Percentiles rank a stretch among this genome's conserved stretches.
phyloP scores from a whole-genome alignment of 2,888 invertebrate genomes.

The Lampropteryx suffumata region DNA sequence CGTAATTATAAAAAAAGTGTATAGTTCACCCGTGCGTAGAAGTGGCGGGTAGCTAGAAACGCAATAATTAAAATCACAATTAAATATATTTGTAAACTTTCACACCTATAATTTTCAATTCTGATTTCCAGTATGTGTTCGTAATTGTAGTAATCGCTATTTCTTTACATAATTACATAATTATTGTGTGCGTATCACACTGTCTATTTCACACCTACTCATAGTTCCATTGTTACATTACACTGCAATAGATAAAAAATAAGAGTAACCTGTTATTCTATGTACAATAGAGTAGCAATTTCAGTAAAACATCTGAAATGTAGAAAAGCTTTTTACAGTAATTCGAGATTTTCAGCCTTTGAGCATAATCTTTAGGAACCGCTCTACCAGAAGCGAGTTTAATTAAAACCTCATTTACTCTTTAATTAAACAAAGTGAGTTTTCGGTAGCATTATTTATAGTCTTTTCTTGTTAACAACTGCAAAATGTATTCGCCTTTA shows the following conservation, averaged over 20 bases:
- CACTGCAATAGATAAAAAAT: constrained; percentile 16
- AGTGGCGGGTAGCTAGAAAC: no score
- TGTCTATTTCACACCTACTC: constrained; percentile 29
- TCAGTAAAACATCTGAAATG: background rate
- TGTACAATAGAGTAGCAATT: constrained; percentile 1
- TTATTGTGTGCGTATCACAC: constrained; percentile 16
- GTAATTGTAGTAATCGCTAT: constrained; percentile 2
- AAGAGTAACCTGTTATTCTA: constrained; percentile 8
- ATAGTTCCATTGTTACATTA: constrained; percentile 18
- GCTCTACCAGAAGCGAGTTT: no score
- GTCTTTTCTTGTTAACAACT: no score
- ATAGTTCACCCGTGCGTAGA: no score
- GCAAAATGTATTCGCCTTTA: no score
- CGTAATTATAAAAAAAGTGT: no score
- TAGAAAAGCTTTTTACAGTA: no score
- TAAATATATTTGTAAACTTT: constrained; percentile 1
- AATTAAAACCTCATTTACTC: no score
- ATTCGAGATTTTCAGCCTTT: no score
- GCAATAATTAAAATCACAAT: constrained; percentile 1
- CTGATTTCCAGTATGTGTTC: background rate
- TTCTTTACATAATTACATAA: constrained; percentile 8
- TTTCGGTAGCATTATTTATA: no score
- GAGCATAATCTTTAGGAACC: no score
- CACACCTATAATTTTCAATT: constrained; percentile 2
- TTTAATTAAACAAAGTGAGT: no score